Percentiles rank a stretch among this genome's conserved stretches.
Conservation (phyloP, 2,113 vertebrate genomes). For the Aldabrachelys gigantea region DNA sequence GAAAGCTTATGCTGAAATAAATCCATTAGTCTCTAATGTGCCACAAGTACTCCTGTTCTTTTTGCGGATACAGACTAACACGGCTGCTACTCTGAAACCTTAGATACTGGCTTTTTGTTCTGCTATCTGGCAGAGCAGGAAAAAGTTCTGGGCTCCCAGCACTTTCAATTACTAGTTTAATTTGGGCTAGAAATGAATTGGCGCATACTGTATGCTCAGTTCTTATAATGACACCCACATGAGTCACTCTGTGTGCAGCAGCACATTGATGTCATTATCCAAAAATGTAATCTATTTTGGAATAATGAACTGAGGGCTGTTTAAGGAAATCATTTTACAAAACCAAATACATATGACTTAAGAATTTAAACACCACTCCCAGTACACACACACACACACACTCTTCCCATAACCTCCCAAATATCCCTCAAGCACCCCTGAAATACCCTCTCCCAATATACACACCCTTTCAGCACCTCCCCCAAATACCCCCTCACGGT, state of each 20-base stretch:
- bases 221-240: background rate
- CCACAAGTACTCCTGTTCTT: too few relatives aligned
- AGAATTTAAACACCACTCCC: background rate
- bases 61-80: too few relatives aligned
- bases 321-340: background rate
- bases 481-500: background rate
- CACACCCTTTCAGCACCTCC: background rate
- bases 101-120: conserved; percentile 48
- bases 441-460: background rate
- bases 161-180: background rate
- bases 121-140: conserved; percentile 44
- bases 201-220: background rate
- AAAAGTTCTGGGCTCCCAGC: conserved; percentile 21
- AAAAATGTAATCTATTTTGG: background rate
- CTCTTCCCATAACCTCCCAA: background rate
- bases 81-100: background rate
- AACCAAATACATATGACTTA: background rate
- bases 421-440: background rate
- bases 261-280: background rate
- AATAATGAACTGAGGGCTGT: background rate
- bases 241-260: background rate
- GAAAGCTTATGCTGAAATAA: too few relatives aligned
- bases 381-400: background rate
- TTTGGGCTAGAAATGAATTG: background rate
- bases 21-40: too few relatives aligned